Evolutionary conservation across 1,140 invertebrate species (phyloP).

Genomic region (Orchesella cincta): DNA sequence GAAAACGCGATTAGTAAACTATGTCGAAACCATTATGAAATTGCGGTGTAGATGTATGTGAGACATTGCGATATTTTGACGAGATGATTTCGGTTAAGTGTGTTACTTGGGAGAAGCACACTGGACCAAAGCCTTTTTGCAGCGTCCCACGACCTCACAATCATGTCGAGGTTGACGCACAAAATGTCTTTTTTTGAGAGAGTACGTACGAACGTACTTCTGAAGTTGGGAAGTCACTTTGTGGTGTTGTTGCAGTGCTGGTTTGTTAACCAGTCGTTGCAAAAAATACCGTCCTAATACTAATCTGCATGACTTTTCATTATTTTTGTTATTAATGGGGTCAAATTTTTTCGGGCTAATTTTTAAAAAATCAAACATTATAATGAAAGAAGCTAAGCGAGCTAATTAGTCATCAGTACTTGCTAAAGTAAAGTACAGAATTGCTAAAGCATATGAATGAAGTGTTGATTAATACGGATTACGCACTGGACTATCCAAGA

Average conservation of each 20-base stretch:
- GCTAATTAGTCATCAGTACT: no score
- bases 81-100: no score
- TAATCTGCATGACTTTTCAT: no score
- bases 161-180: conserved; percentile 51
- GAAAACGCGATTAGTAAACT: no score
- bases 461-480: conserved; percentile 54
- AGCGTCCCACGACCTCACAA: conserved; percentile 51
- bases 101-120: conserved; percentile 51
- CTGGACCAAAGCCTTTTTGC: conserved; percentile 53
- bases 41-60: no score
- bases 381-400: no score
- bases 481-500: conserved; percentile 53
- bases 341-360: no score
- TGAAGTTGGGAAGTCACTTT: conserved; percentile 49
- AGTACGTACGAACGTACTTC: conserved; percentile 49
- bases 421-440: conserved; percentile 50
- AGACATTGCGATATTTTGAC: no score
- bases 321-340: no score
- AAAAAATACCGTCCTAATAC: no score
- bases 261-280: conserved; percentile 48
- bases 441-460: conserved; percentile 53
- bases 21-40: no score
- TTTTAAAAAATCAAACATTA: no score
- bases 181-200: conserved; percentile 52
- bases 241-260: conserved; percentile 52